Evolutionary conservation across 2,797 vertebrate genomes (phyloP).

Genomic region (Anguilla megastoma): DNA sequence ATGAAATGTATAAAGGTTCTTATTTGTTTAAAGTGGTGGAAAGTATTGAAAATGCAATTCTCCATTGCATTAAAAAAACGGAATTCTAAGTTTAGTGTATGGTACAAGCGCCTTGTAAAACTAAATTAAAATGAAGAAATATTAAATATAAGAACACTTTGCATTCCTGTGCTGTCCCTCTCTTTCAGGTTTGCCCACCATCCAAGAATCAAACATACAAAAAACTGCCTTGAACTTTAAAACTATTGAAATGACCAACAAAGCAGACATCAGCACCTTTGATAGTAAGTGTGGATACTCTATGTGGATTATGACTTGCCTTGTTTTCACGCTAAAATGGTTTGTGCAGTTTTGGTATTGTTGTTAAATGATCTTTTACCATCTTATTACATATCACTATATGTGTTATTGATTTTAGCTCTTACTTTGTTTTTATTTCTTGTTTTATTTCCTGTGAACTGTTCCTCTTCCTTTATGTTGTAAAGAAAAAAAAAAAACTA

Average conservation of each 20-base stretch:
- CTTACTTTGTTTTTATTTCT: neutral
- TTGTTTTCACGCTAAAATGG: neutral
- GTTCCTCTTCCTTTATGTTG: neutral
- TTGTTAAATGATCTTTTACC: neutral
- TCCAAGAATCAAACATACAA: slow-evolving; percentile 53
- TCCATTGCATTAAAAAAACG: neutral
- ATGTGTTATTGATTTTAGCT: neutral
- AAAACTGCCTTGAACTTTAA: slow-evolving; percentile 71
- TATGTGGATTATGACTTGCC: neutral
- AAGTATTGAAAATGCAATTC: neutral
- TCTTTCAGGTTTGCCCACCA: slow-evolving; percentile 30
- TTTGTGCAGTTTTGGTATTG: neutral
- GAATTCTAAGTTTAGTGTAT: neutral
- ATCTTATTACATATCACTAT: neutral
- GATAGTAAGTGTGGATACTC: slow-evolving; percentile 68
- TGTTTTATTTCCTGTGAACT: neutral
- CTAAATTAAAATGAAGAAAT: no score
- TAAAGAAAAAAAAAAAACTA: neutral
- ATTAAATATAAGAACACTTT: neutral
- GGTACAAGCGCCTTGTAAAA: neutral
- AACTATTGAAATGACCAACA: slow-evolving; percentile 69
- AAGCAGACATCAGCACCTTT: slow-evolving; percentile 33
- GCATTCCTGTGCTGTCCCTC: neutral
- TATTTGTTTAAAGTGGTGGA: neutral
- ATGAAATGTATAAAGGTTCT: neutral